A percentile compares a stretch with the other conserved stretches of the same genome.
Conservation (phyloP, 2,888 invertebrate species). For the Willowsia nigromaculata region DNA sequence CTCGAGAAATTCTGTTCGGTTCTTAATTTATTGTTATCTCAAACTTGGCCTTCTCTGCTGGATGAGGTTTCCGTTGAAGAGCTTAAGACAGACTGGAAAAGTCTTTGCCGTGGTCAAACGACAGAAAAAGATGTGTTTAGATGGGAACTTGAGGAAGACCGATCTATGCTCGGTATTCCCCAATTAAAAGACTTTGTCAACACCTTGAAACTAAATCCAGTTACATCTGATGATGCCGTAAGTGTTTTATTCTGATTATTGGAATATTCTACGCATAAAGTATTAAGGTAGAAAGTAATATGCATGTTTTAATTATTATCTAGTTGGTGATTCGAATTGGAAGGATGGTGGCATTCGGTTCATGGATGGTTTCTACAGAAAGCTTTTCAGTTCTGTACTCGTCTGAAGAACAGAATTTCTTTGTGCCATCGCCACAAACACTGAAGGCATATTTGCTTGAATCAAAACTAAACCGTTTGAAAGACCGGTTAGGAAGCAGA, state of each 20-base stretch:
- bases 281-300: no score
- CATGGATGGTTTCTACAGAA: slow-evolving; percentile 75
- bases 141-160: slow-evolving; percentile 75
- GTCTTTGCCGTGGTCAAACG: background rate
- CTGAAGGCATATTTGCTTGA: slow-evolving; percentile 58
- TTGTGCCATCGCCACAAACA: slow-evolving; percentile 63
- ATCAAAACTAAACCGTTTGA: slow-evolving; percentile 56
- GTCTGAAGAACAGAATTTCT: slow-evolving; percentile 57
- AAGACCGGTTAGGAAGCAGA: background rate
- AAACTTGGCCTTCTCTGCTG: slow-evolving; percentile 70
- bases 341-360: slow-evolving; percentile 74
- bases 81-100: slow-evolving; percentile 60
- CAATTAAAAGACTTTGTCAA: slow-evolving; percentile 50
- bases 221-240: slow-evolving; percentile 26
- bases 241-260: background rate
- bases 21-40: slow-evolving; percentile 72
- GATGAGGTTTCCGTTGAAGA: slow-evolving; percentile 11
- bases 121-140: slow-evolving; percentile 51
- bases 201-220: slow-evolving; percentile 13
- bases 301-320: background rate
- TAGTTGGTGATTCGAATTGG: slow-evolving; percentile 73
- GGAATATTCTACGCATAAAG: no score
- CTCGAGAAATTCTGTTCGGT: slow-evolving; percentile 73
- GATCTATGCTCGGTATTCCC: slow-evolving; percentile 74
- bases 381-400: slow-evolving; percentile 70